Evolutionary conservation across 2,113 vertebrate species (phyloP).

Genomic region (Periophthalmodon schlosseri): DNA sequence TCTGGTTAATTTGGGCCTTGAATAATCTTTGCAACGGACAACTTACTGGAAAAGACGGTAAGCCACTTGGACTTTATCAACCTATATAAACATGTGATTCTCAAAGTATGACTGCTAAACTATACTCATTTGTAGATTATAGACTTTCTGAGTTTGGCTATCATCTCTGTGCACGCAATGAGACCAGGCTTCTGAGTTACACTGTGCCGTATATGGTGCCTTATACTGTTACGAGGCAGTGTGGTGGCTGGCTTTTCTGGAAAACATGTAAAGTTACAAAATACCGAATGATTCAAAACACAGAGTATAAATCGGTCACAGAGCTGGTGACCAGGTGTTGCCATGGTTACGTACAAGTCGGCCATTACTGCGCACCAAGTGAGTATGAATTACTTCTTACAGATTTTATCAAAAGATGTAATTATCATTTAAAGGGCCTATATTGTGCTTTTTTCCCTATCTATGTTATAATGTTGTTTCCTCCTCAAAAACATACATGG

Average conservation of each 20-base stretch:
- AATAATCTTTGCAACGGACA: conserved; percentile 55
- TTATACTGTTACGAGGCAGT: conserved; percentile 64
- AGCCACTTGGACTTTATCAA: conserved; percentile 22
- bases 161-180: conserved; percentile 79
- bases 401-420: background rate
- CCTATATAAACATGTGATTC: background rate
- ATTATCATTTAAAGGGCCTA: too few relatives aligned
- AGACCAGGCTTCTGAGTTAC: conserved; percentile 66
- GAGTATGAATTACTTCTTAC: conserved; percentile 61
- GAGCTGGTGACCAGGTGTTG: conserved; percentile 81
- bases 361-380: conserved; percentile 85
- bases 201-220: conserved; percentile 69
- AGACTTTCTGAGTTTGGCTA: conserved; percentile 80
- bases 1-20: conserved; percentile 51
- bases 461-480: too few relatives aligned
- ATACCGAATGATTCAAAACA: conserved; percentile 69
- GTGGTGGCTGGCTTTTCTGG: conserved; percentile 85
- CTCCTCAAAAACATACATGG: too few relatives aligned
- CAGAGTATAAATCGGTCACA: conserved; percentile 53
- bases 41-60: conserved; percentile 64
- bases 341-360: conserved; percentile 82
- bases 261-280: conserved; percentile 75
- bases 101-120: background rate
- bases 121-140: conserved; percentile 66
- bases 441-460: too few relatives aligned